A percentile compares a stretch with the other conserved stretches of the same genome.
phyloP scores from a whole-genome alignment of 2,888 invertebrate genomes.

The Lasioglossum figueresi region DNA sequence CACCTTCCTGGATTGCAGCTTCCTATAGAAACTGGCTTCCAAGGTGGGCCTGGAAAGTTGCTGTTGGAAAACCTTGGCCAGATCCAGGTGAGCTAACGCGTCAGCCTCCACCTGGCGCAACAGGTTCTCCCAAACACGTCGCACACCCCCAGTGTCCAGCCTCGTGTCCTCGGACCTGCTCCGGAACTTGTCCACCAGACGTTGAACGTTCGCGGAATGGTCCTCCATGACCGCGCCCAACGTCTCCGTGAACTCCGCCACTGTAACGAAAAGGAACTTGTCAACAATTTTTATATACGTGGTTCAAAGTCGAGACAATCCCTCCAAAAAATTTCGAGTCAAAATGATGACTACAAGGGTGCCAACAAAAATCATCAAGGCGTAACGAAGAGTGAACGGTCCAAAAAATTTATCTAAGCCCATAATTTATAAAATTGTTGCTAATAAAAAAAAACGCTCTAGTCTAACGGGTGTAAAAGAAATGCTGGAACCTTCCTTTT shows the following conservation, averaged over 20 bases:
- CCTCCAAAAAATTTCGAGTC: neutral
- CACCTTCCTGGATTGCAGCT: constrained; percentile 94
- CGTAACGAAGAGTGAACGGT: neutral
- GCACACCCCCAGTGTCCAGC: constrained; percentile 93
- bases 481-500: neutral
- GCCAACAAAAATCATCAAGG: neutral
- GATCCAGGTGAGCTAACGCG: constrained; percentile 93
- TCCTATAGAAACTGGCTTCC: constrained; percentile 94
- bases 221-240: constrained; percentile 95
- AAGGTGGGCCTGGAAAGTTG: constrained; percentile 92
- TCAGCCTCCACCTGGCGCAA: constrained; percentile 96
- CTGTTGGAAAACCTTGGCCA: constrained; percentile 89
- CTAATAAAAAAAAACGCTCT: neutral
- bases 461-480: neutral
- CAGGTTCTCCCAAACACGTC: constrained; percentile 95
- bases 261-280: constrained; percentile 77
- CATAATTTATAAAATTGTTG: neutral
- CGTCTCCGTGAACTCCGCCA: constrained; percentile 96
- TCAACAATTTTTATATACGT: neutral
- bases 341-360: neutral
- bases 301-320: neutral
- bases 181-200: constrained; percentile 93
- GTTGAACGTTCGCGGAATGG: constrained; percentile 94
- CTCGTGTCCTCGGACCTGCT: constrained; percentile 93
- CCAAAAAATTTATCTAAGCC: neutral